phyloP scores from a whole-genome alignment of 2,113 vertebrate genomes.

The Clarias gariepinus region DNA sequence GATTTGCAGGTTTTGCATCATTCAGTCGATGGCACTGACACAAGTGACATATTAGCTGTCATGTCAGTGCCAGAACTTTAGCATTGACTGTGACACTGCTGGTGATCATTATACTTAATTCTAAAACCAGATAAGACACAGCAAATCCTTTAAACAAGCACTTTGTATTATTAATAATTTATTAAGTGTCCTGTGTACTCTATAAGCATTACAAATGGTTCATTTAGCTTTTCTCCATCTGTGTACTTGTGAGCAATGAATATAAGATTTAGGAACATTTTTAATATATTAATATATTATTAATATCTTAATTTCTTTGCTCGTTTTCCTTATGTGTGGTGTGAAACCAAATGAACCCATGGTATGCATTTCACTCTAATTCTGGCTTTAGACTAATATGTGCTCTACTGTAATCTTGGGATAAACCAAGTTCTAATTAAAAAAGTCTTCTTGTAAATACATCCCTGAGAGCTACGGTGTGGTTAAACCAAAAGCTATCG shows the following conservation, averaged over 20 bases:
- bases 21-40: background rate
- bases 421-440: background rate
- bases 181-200: background rate
- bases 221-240: background rate
- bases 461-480: background rate
- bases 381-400: background rate
- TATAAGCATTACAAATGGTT: background rate
- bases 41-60: background rate
- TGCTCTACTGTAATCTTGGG: background rate
- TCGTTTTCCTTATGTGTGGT: background rate
- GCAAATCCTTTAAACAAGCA: background rate
- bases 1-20: conserved; percentile 1
- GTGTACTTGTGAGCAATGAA: background rate
- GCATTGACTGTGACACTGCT: background rate
- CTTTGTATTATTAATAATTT: background rate
- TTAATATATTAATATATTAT: background rate
- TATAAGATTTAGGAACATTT: too few relatives aligned
- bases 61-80: background rate
- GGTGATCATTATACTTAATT: background rate
- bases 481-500: background rate
- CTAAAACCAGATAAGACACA: background rate
- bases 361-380: background rate
- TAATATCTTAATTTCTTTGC: background rate
- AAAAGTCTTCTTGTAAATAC: background rate
- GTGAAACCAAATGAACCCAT: background rate